phyloP scores from a whole-genome alignment of 2,113 vertebrate species.

The Cavia aperea region DNA sequence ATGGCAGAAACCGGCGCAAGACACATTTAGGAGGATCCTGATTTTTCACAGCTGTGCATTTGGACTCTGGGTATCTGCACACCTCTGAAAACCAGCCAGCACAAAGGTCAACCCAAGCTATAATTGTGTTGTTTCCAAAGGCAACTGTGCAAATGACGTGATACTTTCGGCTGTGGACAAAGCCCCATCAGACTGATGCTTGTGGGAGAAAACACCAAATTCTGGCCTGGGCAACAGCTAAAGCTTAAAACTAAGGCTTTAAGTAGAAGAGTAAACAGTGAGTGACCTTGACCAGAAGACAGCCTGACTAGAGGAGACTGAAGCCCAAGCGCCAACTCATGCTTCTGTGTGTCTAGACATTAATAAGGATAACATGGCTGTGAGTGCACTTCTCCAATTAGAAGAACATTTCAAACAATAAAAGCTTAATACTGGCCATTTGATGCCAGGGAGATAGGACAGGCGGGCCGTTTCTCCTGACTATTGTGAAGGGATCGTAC shows the following conservation, averaged over 20 bases:
- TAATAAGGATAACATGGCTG: accelerated
- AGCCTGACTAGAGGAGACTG: accelerated
- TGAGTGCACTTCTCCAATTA: background rate
- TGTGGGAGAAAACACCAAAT: accelerated
- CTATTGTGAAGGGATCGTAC: accelerated
- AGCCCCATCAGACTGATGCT: background rate
- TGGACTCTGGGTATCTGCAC: no score
- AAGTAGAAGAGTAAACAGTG: accelerated
- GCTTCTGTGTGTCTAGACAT: accelerated
- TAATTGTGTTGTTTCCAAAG: background rate
- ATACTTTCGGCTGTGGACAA: background rate
- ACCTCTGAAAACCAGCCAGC: background rate
- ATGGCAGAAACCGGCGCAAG: background rate
- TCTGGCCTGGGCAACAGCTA: accelerated
- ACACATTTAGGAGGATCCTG: accelerated
- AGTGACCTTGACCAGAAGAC: background rate
- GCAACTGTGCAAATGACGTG: background rate
- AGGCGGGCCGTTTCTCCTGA: accelerated
- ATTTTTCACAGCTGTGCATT: accelerated
- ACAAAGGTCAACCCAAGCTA: background rate
- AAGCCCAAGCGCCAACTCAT: accelerated
- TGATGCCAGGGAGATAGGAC: accelerated
- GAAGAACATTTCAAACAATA: background rate
- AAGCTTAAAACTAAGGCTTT: background rate
- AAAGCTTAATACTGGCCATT: background rate